These are phyloP conservation scores for Rhinophrynus dorsalis DNA, from an alignment of 2,797 vertebrate species.

Conservation along the genomic window DNA sequence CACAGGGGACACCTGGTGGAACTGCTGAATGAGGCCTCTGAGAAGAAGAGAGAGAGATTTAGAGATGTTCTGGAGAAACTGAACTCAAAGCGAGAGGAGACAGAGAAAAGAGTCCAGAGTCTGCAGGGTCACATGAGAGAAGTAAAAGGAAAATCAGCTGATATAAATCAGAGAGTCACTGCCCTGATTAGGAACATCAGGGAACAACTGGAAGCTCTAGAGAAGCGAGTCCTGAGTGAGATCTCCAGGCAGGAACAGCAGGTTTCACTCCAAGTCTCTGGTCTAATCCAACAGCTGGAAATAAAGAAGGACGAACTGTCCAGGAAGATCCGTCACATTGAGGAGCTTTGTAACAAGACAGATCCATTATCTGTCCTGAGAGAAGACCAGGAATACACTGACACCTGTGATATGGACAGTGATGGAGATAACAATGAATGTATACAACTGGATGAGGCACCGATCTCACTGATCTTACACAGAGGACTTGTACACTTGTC, in stretches of 20 bases:
- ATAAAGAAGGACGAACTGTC: constrained; percentile 2
- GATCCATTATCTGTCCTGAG: constrained; percentile 11
- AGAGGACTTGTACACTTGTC: neutral
- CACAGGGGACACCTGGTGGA: constrained; percentile 70
- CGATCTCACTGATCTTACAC: neutral
- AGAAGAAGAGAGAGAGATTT: constrained; percentile 60
- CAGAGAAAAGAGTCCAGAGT: constrained; percentile 17
- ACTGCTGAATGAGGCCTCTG: constrained; percentile 62
- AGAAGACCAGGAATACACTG: neutral
- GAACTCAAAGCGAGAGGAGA: neutral
- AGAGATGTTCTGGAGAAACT: neutral
- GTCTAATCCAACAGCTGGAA: constrained; percentile 9
- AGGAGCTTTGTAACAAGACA: neutral
- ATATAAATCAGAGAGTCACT: neutral
- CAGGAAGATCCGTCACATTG: neutral
- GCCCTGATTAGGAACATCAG: constrained; percentile 18
- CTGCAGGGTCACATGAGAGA: neutral
- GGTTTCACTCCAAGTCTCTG: neutral
- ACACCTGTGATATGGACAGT: neutral
- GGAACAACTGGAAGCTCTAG: constrained; percentile 12
- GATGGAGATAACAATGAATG: neutral
- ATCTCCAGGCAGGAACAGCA: constrained; percentile 21
- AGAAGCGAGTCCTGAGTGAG: constrained; percentile 1
- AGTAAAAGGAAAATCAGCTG: neutral
- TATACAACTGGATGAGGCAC: neutral